Conservation (phyloP, 2,888 invertebrate genomes). For the Lucinisca nassula region DNA sequence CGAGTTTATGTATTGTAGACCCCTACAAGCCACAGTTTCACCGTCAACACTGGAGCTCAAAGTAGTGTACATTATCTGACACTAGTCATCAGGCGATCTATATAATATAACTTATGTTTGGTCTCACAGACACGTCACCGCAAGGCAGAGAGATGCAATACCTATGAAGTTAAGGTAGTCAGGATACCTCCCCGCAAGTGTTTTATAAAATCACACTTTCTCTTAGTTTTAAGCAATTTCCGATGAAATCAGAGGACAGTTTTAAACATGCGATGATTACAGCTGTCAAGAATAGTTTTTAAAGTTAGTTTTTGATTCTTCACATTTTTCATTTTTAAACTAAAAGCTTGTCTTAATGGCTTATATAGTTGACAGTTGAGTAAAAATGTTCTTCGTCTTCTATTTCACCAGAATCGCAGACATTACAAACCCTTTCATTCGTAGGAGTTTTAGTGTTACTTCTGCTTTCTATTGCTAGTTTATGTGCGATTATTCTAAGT, state of each 20-base stretch:
- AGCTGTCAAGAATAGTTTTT: background rate
- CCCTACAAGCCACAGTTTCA: no score
- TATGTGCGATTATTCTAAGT: background rate
- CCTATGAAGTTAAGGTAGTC: no score
- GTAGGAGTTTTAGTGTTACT: background rate
- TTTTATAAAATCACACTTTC: background rate
- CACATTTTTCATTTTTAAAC: background rate
- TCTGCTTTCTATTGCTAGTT: background rate
- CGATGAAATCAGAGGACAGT: background rate
- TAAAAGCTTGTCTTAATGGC: background rate
- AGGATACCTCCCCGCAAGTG: no score
- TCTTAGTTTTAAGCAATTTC: background rate
- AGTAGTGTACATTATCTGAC: no score
- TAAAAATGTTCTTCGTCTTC: background rate
- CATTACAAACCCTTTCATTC: background rate
- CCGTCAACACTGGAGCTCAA: no score
- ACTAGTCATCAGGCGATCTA: no score
- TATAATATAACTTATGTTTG: no score
- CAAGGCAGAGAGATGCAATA: no score
- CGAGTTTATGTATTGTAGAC: no score
- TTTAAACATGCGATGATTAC: background rate
- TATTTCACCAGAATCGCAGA: background rate
- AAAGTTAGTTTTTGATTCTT: background rate
- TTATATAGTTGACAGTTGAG: background rate
- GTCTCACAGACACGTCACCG: no score